Percentiles rank a stretch among this genome's conserved stretches.
Conservation (phyloP, 2,888 invertebrate genomes). For the Muscina levida region DNA sequence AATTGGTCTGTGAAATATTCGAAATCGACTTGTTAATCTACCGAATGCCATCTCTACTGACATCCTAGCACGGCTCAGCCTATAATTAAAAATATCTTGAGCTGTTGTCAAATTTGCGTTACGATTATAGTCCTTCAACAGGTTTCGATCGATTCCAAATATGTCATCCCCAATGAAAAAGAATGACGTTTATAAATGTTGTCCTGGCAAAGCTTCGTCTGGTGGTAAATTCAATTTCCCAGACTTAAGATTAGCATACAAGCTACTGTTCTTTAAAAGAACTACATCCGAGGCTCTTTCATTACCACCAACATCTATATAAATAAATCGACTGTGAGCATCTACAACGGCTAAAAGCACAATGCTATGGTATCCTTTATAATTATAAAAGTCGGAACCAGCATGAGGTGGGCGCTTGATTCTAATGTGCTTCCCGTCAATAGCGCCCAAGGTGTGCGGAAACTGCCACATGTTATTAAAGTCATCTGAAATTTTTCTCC, state of each 20-base stretch:
- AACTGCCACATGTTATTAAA: constrained; percentile 27
- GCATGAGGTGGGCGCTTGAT: constrained; percentile 18
- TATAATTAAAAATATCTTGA: constrained; percentile 44
- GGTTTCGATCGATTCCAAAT: constrained; percentile 1
- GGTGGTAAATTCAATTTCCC: too few species aligned
- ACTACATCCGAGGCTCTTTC: constrained; percentile 17
- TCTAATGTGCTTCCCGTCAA: constrained; percentile 39
- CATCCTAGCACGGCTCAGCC: constrained; percentile 29
- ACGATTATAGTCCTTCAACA: constrained; percentile 37
- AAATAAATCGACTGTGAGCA: constrained; percentile 22
- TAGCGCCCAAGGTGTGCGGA: constrained; percentile 25
- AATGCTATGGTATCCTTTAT: constrained; percentile 47
- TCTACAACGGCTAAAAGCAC: constrained; percentile 40
- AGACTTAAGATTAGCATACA: constrained; percentile 1
- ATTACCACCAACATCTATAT: constrained; percentile 33
- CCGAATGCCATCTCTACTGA: constrained; percentile 32
- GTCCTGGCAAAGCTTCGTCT: too few species aligned
- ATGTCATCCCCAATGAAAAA: too few species aligned
- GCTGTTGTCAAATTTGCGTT: background rate
- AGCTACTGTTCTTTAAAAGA: constrained; percentile 3
- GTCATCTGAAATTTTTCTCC: background rate
- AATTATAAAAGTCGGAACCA: too few species aligned
- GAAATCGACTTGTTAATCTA: constrained; percentile 17
- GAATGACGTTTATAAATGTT: background rate
- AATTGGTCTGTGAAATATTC: constrained; percentile 13